Conservation (phyloP, 2,113 vertebrate species). For the Hippocampus zosterae region DNA sequence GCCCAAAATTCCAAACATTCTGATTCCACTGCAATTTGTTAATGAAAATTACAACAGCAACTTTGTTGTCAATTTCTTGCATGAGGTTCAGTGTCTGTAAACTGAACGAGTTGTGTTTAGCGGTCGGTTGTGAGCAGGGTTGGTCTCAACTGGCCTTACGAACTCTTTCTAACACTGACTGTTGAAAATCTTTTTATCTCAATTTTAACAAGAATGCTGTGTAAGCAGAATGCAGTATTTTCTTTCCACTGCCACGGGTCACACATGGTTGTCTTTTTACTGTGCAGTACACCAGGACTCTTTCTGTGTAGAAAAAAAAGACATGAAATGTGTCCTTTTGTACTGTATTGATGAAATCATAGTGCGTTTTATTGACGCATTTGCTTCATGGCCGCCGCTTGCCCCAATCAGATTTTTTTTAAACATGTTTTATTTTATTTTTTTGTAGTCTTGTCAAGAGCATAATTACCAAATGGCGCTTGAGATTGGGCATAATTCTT, state of each 20-base stretch:
- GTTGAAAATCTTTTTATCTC: constrained; percentile 77
- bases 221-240: constrained; percentile 50
- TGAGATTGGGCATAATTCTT: neutral
- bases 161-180: constrained; percentile 77
- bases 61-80: neutral
- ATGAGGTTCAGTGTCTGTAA: neutral
- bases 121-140: constrained; percentile 46
- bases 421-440: too few species aligned
- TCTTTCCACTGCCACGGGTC: constrained; percentile 60
- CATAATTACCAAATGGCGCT: neutral
- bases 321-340: constrained; percentile 67
- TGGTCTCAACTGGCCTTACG: constrained; percentile 75
- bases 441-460: neutral
- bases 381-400: neutral
- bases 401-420: neutral
- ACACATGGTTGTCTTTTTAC: constrained; percentile 70
- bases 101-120: neutral
- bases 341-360: constrained; percentile 47
- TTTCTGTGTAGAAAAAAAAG: constrained; percentile 67
- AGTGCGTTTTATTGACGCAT: neutral
- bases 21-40: neutral
- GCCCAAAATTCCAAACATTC: neutral
- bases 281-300: constrained; percentile 72
- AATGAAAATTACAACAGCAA: neutral
- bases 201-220: constrained; percentile 58